phyloP scores from a whole-genome alignment of 1,140 invertebrate species.

The Atopsyche davidsoni region DNA sequence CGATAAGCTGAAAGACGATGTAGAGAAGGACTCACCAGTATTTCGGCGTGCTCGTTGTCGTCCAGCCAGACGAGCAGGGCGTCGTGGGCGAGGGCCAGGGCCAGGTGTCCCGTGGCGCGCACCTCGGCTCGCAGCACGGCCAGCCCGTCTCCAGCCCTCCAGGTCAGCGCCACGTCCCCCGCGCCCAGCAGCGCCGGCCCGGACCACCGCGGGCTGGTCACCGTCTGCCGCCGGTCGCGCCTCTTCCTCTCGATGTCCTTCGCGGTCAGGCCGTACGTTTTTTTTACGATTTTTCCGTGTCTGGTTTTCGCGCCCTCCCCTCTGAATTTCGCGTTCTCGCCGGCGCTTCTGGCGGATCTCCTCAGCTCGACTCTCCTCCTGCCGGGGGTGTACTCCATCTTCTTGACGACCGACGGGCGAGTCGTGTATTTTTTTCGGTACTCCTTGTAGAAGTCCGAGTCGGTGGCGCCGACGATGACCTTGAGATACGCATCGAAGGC shows the following conservation, averaged over 20 bases:
- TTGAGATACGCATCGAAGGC: too few species aligned
- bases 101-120: slow-evolving; percentile 21
- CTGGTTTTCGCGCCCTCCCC: too few species aligned
- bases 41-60: slow-evolving; percentile 15
- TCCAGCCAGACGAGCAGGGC: slow-evolving; percentile 26
- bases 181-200: slow-evolving; percentile 17
- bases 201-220: slow-evolving; percentile 17
- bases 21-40: slow-evolving; percentile 21
- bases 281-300: too few species aligned
- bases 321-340: too few species aligned
- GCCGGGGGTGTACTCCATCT: too few species aligned
- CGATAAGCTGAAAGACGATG: too few species aligned
- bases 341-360: too few species aligned
- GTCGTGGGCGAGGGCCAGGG: slow-evolving; percentile 21
- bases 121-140: slow-evolving; percentile 23
- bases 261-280: neutral
- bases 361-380: too few species aligned
- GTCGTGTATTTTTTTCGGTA: too few species aligned
- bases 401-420: too few species aligned
- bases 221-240: slow-evolving; percentile 7
- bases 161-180: slow-evolving; percentile 22
- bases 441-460: too few species aligned
- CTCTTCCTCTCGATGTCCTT: slow-evolving; percentile 9
- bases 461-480: too few species aligned
- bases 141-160: slow-evolving; percentile 10